Evolutionary conservation across 2,888 invertebrate genomes (phyloP), one percentile per base, ranked within the genome.

Genomic region (Drosophila pseudotalamancana): DNA sequence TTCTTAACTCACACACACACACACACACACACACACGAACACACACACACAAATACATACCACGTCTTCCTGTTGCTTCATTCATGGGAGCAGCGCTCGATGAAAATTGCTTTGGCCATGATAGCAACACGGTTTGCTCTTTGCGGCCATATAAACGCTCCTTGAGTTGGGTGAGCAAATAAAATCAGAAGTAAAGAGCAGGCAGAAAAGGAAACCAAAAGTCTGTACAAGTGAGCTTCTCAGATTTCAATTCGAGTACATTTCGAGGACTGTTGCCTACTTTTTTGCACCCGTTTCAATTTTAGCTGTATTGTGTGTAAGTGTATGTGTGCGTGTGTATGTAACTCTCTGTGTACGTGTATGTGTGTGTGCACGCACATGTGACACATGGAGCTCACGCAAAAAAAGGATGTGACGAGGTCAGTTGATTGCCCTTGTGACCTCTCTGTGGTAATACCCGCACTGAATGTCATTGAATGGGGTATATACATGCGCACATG

Each of bases 41-140:
- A 31, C 9, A 9, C 25, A 9, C 25, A 35, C 37, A 62, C 35
- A 32, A 21, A 31, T 12, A 37, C 9, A n/a, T 16, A 14, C 16
- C 37, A 51, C 46, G 57, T 60, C 42, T 71, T 71, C 80, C 72
- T 74, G 74, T 74, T 78, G 74, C 74, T 75, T 74, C 64, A 49
- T 45, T 53, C 59, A 49, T 51, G 48, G 21, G 37, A 53, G 11
- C 27, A 39, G 37, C 39, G 40, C 56, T 42, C 14, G 34, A 48
- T 8, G 18, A 19, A 63, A 56, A 77, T 69, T 56, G 54, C 64
- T 35, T 19, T 14, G 21, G 35, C 55, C 56, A 37, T 56, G 50
- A 54, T 77, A 40, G 53, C 53, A 56, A 51, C 46, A 19, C 60
- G 39, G 45, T 46, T 50, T 56, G 46, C 40, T 42, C 32, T 59